phyloP scores from a whole-genome alignment of 1,140 invertebrate species.

The Hylaeus anthracinus region DNA sequence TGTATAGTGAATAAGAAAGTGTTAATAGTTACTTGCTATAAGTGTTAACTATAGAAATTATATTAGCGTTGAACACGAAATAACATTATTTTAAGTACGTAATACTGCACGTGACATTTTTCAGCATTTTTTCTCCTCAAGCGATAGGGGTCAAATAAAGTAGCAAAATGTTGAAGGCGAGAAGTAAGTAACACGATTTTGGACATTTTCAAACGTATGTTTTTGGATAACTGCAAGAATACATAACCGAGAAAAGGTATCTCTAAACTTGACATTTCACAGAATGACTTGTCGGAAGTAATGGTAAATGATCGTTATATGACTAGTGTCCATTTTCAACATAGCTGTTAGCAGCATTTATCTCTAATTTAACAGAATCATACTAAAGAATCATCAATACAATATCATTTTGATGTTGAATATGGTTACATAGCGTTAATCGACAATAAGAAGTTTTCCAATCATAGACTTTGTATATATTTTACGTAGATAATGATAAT shows the following conservation, averaged over 20 bases:
- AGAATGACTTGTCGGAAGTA: conserved; percentile 18
- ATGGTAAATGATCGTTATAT: conserved; percentile 13
- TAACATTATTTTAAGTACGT: conserved; percentile 60
- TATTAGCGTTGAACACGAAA: conserved; percentile 55
- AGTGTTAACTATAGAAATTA: conserved; percentile 48
- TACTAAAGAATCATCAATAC: conserved; percentile 14
- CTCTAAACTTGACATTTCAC: conserved; percentile 22
- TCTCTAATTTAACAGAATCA: conserved; percentile 24
- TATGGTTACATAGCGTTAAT: conserved; percentile 7
- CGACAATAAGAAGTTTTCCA: conserved; percentile 15
- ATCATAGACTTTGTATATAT: conserved; percentile 6
- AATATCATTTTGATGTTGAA: conserved; percentile 11
- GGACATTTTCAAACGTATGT: conserved; percentile 48
- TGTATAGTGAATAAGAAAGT: conserved; percentile 24
- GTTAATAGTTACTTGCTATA: conserved; percentile 34
- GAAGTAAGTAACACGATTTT: conserved; percentile 72
- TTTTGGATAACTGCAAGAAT: conserved; percentile 25
- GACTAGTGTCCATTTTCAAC: conserved; percentile 17
- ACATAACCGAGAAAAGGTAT: conserved; percentile 33
- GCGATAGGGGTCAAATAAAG: conserved; percentile 69
- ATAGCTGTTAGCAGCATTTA: conserved; percentile 28
- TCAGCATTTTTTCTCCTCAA: conserved; percentile 79
- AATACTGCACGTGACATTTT: conserved; percentile 71
- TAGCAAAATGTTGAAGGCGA: conserved; percentile 73
- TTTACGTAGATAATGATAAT: not conserved